phyloP scores from a whole-genome alignment of 2,888 invertebrate species.

The Heliconius ethilla region DNA sequence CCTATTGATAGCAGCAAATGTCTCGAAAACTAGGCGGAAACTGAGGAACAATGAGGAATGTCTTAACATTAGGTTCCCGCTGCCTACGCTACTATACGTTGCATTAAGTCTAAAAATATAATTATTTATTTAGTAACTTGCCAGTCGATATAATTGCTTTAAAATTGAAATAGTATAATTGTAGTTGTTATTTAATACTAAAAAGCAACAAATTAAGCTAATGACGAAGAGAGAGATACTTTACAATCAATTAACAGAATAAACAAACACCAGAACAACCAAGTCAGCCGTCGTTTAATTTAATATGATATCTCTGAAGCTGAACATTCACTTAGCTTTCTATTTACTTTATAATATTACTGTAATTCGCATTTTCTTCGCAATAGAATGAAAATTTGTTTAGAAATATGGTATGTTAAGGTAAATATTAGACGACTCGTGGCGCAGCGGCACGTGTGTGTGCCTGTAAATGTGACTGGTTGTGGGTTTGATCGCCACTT shows the following conservation, averaged over 20 bases:
- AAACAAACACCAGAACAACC: neutral
- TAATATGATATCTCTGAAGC: constrained; percentile 8
- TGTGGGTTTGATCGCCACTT: no score
- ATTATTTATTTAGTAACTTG: neutral
- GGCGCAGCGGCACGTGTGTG: no score
- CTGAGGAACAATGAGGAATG: no score
- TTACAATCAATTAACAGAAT: constrained; percentile 4
- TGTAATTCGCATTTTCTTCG: neutral
- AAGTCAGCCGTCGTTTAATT: neutral
- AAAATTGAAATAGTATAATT: neutral
- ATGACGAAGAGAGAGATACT: neutral
- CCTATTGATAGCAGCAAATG: no score
- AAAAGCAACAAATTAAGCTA: neutral
- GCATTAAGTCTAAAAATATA: neutral
- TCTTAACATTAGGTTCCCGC: no score
- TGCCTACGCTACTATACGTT: no score
- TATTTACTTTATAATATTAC: neutral
- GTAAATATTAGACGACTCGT: no score
- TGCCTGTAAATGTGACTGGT: no score
- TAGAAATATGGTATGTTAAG: no score
- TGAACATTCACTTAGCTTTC: constrained; percentile 1
- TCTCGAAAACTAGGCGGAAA: no score
- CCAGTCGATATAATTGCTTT: neutral
- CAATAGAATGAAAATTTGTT: no score
- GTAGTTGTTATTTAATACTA: neutral